phyloP scores from a whole-genome alignment of 2,113 vertebrate species.

The Scomber colias region DNA sequence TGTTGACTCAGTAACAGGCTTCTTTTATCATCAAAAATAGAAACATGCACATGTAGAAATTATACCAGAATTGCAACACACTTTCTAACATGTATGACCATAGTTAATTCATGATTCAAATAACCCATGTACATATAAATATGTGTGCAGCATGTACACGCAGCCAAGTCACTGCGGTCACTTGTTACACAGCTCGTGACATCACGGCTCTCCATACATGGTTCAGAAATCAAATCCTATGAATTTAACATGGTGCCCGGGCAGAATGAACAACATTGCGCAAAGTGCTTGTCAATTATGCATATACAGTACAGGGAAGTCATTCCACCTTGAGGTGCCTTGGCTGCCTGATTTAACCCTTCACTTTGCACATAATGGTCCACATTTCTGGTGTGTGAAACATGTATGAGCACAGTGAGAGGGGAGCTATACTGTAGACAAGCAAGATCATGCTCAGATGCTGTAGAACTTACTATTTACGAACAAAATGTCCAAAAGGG shows the following conservation, averaged over 20 bases:
- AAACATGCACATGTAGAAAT: background rate
- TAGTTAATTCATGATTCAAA: constrained; percentile 20
- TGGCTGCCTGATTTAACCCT: constrained; percentile 47
- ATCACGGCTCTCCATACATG: constrained; percentile 55
- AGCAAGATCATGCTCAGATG: background rate
- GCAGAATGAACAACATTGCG: constrained; percentile 53
- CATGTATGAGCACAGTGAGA: constrained; percentile 22
- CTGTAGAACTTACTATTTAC: background rate
- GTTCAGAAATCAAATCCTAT: constrained; percentile 60
- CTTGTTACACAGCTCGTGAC: constrained; percentile 47
- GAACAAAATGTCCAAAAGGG: background rate
- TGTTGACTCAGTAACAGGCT: background rate
- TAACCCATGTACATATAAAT: no score
- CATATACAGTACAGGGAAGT: constrained; percentile 56
- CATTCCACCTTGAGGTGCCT: constrained; percentile 55
- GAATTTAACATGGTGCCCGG: constrained; percentile 73
- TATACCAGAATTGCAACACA: background rate
- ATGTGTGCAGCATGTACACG: constrained; percentile 6
- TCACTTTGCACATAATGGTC: constrained; percentile 25
- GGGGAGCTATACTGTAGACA: background rate
- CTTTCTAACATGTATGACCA: constrained; percentile 11
- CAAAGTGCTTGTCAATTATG: constrained; percentile 78
- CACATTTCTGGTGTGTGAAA: constrained; percentile 30
- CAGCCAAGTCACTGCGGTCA: constrained; percentile 38
- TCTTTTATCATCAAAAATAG: background rate